phyloP scores from a whole-genome alignment of 2,797 vertebrate species.

The Arctocebus calabarensis region DNA sequence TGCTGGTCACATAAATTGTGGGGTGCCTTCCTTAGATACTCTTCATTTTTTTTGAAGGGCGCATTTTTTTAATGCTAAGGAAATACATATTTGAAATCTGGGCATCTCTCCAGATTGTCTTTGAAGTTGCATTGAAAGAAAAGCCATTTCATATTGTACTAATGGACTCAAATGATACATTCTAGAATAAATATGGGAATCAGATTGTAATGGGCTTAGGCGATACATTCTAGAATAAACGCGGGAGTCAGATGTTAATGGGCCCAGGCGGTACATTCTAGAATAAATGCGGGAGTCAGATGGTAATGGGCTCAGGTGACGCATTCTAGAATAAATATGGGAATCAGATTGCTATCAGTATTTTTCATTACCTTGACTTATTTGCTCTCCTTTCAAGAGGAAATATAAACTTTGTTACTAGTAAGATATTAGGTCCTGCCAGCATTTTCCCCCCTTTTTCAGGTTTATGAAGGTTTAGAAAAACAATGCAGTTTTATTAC shows the following conservation, averaged over 20 bases:
- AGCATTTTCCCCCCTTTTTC: neutral
- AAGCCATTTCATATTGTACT: neutral
- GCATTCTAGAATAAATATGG: no score
- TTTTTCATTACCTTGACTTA: neutral
- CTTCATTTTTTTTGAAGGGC: neutral
- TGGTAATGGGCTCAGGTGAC: no score
- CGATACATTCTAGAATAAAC: no score
- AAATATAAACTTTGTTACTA: slow-evolving; percentile 32
- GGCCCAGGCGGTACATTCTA: no score
- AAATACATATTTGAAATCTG: neutral
- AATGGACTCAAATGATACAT: neutral
- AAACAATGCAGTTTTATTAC: slow-evolving; percentile 16
- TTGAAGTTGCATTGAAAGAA: neutral
- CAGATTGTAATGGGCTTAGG: no score
- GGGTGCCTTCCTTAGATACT: neutral
- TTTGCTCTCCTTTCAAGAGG: slow-evolving; percentile 32
- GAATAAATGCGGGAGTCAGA: no score
- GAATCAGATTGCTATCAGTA: neutral
- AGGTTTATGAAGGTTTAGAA: slow-evolving; percentile 51
- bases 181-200: neutral
- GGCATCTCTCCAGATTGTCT: slow-evolving; percentile 13
- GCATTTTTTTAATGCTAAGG: neutral
- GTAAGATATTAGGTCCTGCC: neutral
- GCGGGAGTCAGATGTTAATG: no score
- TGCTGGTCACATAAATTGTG: neutral